Evolutionary conservation across 2,113 vertebrate genomes (phyloP).

Genomic region (Labeo rohita): DNA sequence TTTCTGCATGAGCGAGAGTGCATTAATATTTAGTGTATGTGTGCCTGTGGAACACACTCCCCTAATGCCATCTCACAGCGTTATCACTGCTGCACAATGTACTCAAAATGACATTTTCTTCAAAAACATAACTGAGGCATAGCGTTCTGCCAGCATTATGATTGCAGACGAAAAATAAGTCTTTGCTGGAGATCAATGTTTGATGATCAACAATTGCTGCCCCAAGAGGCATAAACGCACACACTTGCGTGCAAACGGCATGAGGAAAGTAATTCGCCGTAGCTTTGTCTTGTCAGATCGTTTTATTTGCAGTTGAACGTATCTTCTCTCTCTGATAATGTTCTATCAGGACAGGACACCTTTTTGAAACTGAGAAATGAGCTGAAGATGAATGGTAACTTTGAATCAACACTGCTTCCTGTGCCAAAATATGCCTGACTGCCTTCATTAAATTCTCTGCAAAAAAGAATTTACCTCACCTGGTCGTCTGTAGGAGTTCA

Average conservation of each 20-base stretch:
- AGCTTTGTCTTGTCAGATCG: conserved; percentile 5
- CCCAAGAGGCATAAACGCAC: conserved; percentile 3
- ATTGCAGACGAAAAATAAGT: not conserved
- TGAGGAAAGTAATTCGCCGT: not conserved
- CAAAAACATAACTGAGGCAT: not conserved
- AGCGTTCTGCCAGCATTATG: not conserved
- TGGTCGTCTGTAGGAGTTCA: conserved; percentile 18
- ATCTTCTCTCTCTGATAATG: conserved; percentile 9
- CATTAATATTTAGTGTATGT: not conserved
- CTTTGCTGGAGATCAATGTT: conserved; percentile 21
- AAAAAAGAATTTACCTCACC: not conserved
- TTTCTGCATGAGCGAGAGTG: not conserved
- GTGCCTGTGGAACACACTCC: not conserved
- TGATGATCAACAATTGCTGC: not conserved
- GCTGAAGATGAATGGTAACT: not conserved
- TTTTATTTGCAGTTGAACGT: conserved; percentile 19
- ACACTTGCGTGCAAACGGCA: conserved; percentile 2
- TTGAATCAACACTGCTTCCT: not conserved
- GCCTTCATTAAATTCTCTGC: not conserved
- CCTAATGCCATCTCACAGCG: not conserved
- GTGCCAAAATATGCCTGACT: not conserved
- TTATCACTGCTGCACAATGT: not conserved
- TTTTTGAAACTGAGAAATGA: not conserved
- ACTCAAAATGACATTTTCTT: not conserved
- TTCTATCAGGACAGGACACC: not conserved